Percentiles rank a stretch among this genome's conserved stretches.
These are phyloP conservation scores for Oryzias javanicus DNA, from an alignment of 2,113 vertebrate genomes.

Conservation along the genomic window DNA sequence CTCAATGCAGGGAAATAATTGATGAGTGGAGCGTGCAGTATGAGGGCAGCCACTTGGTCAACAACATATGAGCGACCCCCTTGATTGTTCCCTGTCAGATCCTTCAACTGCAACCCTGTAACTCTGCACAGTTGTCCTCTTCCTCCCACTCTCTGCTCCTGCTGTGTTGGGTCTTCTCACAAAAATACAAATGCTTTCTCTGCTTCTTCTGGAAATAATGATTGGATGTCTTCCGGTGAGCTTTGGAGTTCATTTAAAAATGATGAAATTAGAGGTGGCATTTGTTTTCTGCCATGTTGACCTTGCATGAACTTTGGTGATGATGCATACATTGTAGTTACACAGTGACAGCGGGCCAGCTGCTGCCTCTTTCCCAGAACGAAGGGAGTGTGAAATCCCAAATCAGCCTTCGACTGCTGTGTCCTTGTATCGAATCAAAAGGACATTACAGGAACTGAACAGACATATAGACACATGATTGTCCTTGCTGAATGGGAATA, in stretches of 20 bases:
- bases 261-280: constrained; percentile 7
- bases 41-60: constrained; percentile 34
- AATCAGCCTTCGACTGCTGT: constrained; percentile 44
- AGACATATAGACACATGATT: constrained; percentile 25
- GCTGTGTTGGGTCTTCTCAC: not conserved
- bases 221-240: constrained; percentile 14
- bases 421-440: constrained; percentile 63
- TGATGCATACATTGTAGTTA: constrained; percentile 34
- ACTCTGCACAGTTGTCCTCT: constrained; percentile 30
- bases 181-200: constrained; percentile 5
- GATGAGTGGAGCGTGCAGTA: constrained; percentile 42
- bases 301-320: constrained; percentile 33
- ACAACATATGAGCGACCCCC: constrained; percentile 46
- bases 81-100: constrained; percentile 50
- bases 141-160: constrained; percentile 5
- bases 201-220: not conserved
- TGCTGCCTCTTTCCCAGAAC: constrained; percentile 58
- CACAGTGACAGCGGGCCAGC: constrained; percentile 63
- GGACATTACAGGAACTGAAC: constrained; percentile 40
- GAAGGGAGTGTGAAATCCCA: constrained; percentile 48
- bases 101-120: constrained; percentile 35
- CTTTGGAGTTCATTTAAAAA: constrained; percentile 3
- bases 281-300: constrained; percentile 25
- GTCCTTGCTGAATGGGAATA: constrained; percentile 41
- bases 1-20: constrained; percentile 57